phyloP scores from a whole-genome alignment of 2,113 vertebrate genomes.

The Mionectes macconnelli region DNA sequence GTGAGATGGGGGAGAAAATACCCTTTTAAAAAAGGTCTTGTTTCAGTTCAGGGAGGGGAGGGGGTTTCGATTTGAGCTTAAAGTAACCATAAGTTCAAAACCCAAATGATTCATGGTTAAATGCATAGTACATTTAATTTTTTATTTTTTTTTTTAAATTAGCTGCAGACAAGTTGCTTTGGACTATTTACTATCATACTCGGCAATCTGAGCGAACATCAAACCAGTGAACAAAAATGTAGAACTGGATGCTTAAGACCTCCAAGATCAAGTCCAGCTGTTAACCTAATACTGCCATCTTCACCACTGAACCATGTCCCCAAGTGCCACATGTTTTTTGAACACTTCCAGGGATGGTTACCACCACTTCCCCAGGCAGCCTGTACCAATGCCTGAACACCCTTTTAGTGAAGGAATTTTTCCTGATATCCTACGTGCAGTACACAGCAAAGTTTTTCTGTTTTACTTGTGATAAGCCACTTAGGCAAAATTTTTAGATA shows the following conservation, averaged over 20 bases:
- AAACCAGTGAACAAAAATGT: neutral
- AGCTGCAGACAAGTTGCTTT: neutral
- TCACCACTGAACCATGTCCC: neutral
- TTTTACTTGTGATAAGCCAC: neutral
- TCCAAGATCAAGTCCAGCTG: rapidly evolving
- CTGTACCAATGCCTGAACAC: neutral
- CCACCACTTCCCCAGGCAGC: neutral
- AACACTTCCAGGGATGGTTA: neutral
- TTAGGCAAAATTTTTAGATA: neutral
- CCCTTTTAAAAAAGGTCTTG: neutral
- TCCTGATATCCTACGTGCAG: neutral
- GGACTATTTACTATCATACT: neutral
- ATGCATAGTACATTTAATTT: rapidly evolving
- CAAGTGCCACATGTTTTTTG: neutral
- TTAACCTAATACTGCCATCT: neutral
- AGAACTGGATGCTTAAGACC: neutral
- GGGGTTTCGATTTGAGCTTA: neutral
- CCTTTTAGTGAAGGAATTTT: neutral
- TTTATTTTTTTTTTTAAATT: neutral
- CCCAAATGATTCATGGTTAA: neutral
- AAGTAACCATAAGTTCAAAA: neutral
- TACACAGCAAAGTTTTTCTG: neutral
- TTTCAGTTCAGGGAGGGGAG: rapidly evolving
- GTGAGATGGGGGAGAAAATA: neutral
- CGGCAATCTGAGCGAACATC: neutral